Conservation (phyloP, 2,113 vertebrate genomes). For the Catharus fuscescens region DNA sequence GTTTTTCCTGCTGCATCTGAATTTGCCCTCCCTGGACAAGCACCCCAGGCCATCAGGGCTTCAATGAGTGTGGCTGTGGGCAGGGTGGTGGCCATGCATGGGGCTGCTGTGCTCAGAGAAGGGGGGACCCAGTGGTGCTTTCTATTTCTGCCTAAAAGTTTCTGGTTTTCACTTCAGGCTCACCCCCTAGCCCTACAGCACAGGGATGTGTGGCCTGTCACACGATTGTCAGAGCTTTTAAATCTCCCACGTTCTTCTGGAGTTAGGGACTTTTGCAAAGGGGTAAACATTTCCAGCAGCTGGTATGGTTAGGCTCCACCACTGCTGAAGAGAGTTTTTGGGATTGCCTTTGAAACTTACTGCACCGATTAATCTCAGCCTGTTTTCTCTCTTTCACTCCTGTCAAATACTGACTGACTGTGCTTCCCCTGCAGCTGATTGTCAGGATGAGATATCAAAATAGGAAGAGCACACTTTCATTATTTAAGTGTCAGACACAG, state of each 20-base stretch:
- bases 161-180: neutral
- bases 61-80: rapidly evolving
- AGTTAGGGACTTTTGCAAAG: neutral
- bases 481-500: neutral
- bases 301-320: neutral
- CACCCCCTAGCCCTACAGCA: neutral
- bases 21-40: neutral
- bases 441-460: neutral
- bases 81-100: rapidly evolving
- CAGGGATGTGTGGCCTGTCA: neutral
- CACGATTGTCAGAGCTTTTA: neutral
- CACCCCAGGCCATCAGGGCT: neutral
- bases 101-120: neutral
- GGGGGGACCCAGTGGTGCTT: rapidly evolving
- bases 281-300: neutral
- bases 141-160: neutral
- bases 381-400: neutral
- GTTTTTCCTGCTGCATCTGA: neutral
- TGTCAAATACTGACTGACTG: neutral
- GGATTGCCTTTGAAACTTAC: neutral
- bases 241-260: neutral
- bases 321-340: neutral
- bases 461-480: neutral
- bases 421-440: neutral
- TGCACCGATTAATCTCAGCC: neutral